Percentiles rank a stretch among this genome's conserved stretches.
Conservation (phyloP, 1,140 invertebrate genomes). For the Scylla paramamosain region DNA sequence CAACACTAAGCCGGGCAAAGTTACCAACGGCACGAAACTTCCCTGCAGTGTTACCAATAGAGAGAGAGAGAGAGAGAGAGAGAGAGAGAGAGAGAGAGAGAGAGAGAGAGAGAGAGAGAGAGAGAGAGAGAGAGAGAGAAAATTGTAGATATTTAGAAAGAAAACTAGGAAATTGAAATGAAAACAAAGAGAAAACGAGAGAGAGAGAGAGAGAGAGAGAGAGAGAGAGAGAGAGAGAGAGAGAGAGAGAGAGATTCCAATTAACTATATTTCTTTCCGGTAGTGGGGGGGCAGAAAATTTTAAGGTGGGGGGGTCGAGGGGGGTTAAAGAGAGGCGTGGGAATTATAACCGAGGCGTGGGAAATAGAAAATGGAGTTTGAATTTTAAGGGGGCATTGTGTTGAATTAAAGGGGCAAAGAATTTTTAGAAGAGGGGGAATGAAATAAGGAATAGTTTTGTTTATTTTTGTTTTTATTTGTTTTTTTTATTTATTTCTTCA, state of each 20-base stretch:
- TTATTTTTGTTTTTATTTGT: too few species aligned
- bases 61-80: not conserved
- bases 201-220: constrained; percentile 56
- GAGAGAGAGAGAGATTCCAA: not conserved
- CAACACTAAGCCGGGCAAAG: not conserved
- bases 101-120: constrained; percentile 36
- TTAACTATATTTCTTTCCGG: too few species aligned
- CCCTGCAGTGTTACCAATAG: not conserved
- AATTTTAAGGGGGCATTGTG: too few species aligned
- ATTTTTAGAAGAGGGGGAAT: too few species aligned
- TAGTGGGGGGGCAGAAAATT: too few species aligned
- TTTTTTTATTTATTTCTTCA: too few species aligned
- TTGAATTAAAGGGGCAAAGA: too few species aligned
- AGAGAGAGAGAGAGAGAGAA: constrained; percentile 47
- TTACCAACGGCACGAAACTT: not conserved
- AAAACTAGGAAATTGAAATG: not conserved
- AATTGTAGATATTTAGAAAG: not conserved
- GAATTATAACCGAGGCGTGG: too few species aligned
- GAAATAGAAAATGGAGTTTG: too few species aligned
- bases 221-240: constrained; percentile 44
- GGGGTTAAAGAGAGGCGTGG: too few species aligned
- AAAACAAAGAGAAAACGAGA: not conserved
- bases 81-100: not conserved
- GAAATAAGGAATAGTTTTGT: too few species aligned
- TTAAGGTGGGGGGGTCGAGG: too few species aligned